phyloP scores from a whole-genome alignment of 2,888 invertebrate species.

The Iselma pallidipennis region DNA sequence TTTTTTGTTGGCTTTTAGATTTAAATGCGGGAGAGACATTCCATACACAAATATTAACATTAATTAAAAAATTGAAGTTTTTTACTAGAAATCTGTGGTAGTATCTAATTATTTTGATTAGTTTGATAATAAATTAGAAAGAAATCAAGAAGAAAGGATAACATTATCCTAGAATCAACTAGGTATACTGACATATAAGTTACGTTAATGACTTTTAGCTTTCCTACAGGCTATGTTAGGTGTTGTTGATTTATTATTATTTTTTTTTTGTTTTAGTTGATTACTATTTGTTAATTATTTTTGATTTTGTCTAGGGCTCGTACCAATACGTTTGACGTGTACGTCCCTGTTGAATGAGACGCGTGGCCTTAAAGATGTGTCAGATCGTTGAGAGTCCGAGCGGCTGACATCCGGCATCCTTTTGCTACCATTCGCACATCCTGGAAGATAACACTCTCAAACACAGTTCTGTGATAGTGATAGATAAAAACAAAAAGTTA shows the following conservation, averaged over 20 bases:
- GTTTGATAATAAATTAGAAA: too few relatives aligned
- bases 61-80: neutral
- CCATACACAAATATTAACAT: neutral
- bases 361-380: constrained; percentile 63
- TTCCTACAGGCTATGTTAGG: neutral
- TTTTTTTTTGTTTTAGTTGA: neutral
- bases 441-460: constrained; percentile 43
- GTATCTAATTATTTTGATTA: neutral
- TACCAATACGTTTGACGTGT: constrained; percentile 87
- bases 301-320: constrained; percentile 29
- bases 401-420: constrained; percentile 62
- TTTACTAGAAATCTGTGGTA: neutral
- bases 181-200: neutral
- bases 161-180: too few relatives aligned
- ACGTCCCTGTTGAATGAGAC: constrained; percentile 91
- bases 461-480: neutral
- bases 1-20: neutral
- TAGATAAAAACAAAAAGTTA: neutral
- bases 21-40: neutral
- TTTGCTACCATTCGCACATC: constrained; percentile 45
- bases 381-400: constrained; percentile 60
- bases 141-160: too few relatives aligned
- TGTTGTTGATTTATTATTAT: neutral
- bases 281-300: constrained; percentile 3
- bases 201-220: neutral